These are phyloP conservation scores for Halictus quadricinctus DNA, from an alignment of 2,888 invertebrate species.

Conservation along the genomic window DNA sequence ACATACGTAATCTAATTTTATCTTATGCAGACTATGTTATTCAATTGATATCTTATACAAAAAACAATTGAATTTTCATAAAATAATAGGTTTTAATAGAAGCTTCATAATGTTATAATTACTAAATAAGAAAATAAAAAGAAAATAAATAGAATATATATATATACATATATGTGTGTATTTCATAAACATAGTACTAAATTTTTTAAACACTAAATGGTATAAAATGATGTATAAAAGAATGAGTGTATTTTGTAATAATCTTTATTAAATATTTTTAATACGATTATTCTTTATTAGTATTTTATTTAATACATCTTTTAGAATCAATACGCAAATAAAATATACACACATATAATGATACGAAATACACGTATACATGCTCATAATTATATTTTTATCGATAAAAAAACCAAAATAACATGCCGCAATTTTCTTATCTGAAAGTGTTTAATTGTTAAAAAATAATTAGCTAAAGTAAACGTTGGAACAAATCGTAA, in stretches of 20 bases:
- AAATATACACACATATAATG: not conserved
- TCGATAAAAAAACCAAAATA: not conserved
- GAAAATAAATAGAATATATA: no score
- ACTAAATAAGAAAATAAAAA: not conserved
- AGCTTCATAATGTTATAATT: not conserved
- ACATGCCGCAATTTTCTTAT: not conserved
- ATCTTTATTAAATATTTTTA: not conserved
- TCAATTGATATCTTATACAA: not conserved
- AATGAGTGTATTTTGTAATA: not conserved
- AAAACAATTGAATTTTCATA: not conserved
- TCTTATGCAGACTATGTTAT: not conserved
- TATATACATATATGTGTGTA: no score
- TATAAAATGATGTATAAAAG: not conserved
- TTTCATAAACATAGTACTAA: no score
- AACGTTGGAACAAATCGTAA: not conserved
- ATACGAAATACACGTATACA: not conserved
- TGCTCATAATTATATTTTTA: not conserved
- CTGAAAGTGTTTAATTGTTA: not conserved
- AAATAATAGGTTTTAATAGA: not conserved
- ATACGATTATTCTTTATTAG: no score
- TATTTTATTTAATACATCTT: not conserved
- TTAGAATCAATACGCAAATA: not conserved
- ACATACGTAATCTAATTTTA: slow-evolving; percentile 16
- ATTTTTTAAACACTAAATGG: not conserved
- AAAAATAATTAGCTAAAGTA: not conserved